These are phyloP conservation scores for Parnassius glacialis DNA, from an alignment of 2,888 invertebrate genomes.

Conservation along the genomic window DNA sequence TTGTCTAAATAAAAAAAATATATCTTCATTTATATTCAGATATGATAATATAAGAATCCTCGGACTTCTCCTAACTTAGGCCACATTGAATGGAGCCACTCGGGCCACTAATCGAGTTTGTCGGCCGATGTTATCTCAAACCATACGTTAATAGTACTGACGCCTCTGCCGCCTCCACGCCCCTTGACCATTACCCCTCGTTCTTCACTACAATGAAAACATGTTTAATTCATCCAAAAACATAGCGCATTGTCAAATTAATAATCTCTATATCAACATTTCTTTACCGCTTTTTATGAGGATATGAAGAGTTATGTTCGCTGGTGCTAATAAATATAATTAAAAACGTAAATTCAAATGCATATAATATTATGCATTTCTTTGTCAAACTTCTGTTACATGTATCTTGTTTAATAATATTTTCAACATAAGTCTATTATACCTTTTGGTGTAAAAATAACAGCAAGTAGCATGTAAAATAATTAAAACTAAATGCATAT, in stretches of 20 bases:
- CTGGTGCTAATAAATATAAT: too few species aligned
- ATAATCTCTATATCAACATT: slow-evolving; percentile 25
- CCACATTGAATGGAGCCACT: slow-evolving; percentile 51
- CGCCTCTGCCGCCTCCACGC: slow-evolving; percentile 49
- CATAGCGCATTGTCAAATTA: slow-evolving; percentile 28
- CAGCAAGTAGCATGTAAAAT: too few species aligned
- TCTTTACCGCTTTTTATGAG: neutral
- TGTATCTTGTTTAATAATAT: too few species aligned
- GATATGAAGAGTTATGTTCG: too few species aligned
- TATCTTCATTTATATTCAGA: too few species aligned
- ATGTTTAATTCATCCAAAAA: slow-evolving; percentile 53
- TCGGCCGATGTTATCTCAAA: slow-evolving; percentile 78
- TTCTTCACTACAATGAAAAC: slow-evolving; percentile 39
- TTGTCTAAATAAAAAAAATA: too few species aligned
- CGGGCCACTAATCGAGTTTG: slow-evolving; percentile 78
- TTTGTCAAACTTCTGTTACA: too few species aligned
- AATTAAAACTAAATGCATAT: too few species aligned
- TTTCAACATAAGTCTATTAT: too few species aligned
- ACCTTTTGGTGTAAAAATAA: too few species aligned
- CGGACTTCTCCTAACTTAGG: slow-evolving; percentile 34
- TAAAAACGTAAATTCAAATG: too few species aligned
- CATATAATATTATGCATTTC: too few species aligned
- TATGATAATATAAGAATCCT: slow-evolving; percentile 3
- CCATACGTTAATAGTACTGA: slow-evolving; percentile 72
- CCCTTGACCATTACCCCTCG: slow-evolving; percentile 33